Percentiles rank a stretch among this genome's conserved stretches.
phyloP scores from a whole-genome alignment of 2,888 invertebrate species.

The Oscheius sp. region DNA sequence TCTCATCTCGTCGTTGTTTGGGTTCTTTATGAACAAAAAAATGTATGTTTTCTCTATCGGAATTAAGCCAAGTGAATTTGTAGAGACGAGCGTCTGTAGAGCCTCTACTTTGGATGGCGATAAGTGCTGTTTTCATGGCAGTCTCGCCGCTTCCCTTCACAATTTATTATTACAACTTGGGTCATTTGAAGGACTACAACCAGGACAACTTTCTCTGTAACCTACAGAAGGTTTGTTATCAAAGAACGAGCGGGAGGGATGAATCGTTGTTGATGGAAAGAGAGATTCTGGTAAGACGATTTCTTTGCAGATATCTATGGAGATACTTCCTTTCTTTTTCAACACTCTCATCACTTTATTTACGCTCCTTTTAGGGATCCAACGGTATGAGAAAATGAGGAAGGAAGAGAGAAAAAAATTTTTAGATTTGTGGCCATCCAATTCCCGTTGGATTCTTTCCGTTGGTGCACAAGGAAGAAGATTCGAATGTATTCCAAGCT shows the following conservation, averaged over 20 bases:
- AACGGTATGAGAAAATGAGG: conserved; percentile 37
- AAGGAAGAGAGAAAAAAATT: neutral
- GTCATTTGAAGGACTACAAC: conserved; percentile 45
- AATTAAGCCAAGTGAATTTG: conserved; percentile 13
- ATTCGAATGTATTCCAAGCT: conserved; percentile 43
- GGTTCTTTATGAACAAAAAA: conserved; percentile 51
- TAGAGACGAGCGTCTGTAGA: conserved; percentile 55
- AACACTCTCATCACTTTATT: conserved; percentile 56
- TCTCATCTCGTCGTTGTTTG: conserved; percentile 50
- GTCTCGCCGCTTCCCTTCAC: conserved; percentile 58
- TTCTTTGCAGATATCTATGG: conserved; percentile 49
- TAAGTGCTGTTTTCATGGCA: conserved; percentile 52
- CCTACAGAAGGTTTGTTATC: conserved; percentile 48
- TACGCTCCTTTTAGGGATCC: conserved; percentile 53
- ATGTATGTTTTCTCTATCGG: conserved; percentile 31
- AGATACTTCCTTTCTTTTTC: conserved; percentile 59
- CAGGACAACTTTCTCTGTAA: conserved; percentile 50
- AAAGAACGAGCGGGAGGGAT: too few species aligned
- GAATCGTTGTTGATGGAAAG: neutral
- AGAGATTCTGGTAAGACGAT: too few species aligned
- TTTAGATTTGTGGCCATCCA: conserved; percentile 57
- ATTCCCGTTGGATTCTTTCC: conserved; percentile 52
- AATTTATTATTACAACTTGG: conserved; percentile 55
- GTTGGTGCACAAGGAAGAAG: conserved; percentile 49
- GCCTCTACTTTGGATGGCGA: conserved; percentile 56